Conservation (phyloP, 2,888 invertebrate species). For the Serrognathus titanus region DNA sequence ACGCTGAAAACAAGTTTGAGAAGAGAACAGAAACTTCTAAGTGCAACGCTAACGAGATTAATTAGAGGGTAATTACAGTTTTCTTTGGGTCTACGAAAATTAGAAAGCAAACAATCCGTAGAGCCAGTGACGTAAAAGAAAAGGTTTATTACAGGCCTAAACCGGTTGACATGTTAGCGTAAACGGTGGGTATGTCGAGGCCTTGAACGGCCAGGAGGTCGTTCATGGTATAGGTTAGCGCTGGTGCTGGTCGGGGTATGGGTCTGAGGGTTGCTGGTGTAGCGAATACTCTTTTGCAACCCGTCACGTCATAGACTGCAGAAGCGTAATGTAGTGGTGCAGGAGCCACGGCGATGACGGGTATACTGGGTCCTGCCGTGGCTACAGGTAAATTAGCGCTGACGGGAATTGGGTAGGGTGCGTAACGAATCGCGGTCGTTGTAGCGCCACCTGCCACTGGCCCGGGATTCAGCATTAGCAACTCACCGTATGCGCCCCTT, state of each 20-base stretch:
- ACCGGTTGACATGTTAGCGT: slow-evolving; percentile 66
- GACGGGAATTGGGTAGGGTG: slow-evolving; percentile 61
- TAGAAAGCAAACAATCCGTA: neutral
- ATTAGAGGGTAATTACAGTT: too few species aligned
- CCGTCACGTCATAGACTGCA: slow-evolving; percentile 52
- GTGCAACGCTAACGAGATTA: too few species aligned
- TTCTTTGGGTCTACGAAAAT: neutral
- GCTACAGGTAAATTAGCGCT: slow-evolving; percentile 42
- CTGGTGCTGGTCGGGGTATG: slow-evolving; percentile 55
- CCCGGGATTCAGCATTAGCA: slow-evolving; percentile 77
- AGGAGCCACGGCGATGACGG: slow-evolving; percentile 44
- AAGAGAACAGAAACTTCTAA: too few species aligned
- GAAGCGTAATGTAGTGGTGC: slow-evolving; percentile 46
- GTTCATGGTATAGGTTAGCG: slow-evolving; percentile 65
- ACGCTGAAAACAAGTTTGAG: too few species aligned
- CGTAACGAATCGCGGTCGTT: slow-evolving; percentile 55
- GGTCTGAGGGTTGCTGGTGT: slow-evolving; percentile 52
- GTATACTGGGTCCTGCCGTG: slow-evolving; percentile 37
- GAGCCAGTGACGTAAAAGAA: neutral
- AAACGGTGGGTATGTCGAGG: slow-evolving; percentile 66
- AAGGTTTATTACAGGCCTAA: slow-evolving; percentile 49
- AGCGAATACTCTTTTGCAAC: slow-evolving; percentile 56
- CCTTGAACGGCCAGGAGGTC: slow-evolving; percentile 70
- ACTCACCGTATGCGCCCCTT: slow-evolving; percentile 97
- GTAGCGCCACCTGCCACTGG: slow-evolving; percentile 48